Evolutionary conservation across 2,797 vertebrate genomes (phyloP), one percentile per base, ranked within the genome.

Genomic region (Aulostomus chinensis): DNA sequence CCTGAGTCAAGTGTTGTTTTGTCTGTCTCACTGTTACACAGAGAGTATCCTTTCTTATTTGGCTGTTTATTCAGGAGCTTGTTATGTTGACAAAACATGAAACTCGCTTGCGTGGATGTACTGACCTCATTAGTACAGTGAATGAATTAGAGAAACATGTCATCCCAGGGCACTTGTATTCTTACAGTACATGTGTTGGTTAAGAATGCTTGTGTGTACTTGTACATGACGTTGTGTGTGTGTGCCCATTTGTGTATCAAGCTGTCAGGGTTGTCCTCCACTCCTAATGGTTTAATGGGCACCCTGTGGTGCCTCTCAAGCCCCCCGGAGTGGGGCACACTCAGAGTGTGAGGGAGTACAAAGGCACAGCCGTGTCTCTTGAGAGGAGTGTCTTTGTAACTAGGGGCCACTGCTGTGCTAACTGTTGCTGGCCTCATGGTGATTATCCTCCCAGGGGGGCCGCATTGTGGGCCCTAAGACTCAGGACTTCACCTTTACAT

Each of bases 401-500:
- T 24, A 63, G 77, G 67, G 77, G 83, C 79, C 80, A 81, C 75
- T 76, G 81, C 84, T 83, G 76, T 45, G 82, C 78, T 80, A 80
- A 84, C 84, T 85, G 86, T 59, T 81, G 77, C 81, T 80, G 83
- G 86, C 84, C 90, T 86, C 89, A 89, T 90, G 88, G 84, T 86
- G 89, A 91, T 92, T 90, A 89, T 81, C 53, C 85, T 79, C 85
- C 58, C 85, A 81, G 20, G 90, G 90, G 80, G 86, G 85, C 84
- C 51, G 55, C 68, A 87, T 90, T 91, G 86, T 88, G 78, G 80
- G 68, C 42, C 64, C 54, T 67, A 75, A 88, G 78, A 85, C 78
- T 59, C 56, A 83, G 69, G 75, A 73, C 84, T 84, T 91, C 89
- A 91, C 89, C 90, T 91, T 89, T 88, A 90, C 86, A 89, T 73